Evolutionary conservation across 1,140 invertebrate genomes (phyloP).

Genomic region (Ceratoteleas bidentatus): DNA sequence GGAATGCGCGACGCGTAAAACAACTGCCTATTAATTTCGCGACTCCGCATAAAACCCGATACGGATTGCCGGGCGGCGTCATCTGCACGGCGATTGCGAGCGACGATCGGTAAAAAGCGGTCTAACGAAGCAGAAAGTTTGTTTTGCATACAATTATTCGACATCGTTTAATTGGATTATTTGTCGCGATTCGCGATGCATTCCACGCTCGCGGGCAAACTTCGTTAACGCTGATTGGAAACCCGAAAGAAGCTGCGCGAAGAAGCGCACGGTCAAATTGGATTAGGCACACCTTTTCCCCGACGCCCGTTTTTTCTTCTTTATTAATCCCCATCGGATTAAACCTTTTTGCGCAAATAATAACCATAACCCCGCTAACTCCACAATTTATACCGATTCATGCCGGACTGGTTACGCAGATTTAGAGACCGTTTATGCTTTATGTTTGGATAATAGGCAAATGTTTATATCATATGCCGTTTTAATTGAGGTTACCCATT

Average conservation of each 20-base stretch:
- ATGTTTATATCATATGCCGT: too few species aligned
- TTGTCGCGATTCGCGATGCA: constrained; percentile 30
- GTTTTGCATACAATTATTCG: constrained; percentile 38
- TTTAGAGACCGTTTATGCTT: too few species aligned
- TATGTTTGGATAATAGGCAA: too few species aligned
- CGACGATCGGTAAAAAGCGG: constrained; percentile 30
- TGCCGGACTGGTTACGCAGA: too few species aligned
- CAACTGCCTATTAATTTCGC: constrained; percentile 52
- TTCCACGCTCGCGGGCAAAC: constrained; percentile 13
- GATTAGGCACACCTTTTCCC: background rate
- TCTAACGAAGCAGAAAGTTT: constrained; percentile 44
- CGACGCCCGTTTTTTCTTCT: background rate
- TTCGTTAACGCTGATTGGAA: constrained; percentile 18
- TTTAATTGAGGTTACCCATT: too few species aligned
- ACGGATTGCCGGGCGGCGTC: constrained; percentile 33
- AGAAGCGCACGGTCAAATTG: background rate
- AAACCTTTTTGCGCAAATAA: background rate
- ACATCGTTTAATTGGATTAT: constrained; percentile 36
- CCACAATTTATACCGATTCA: too few species aligned
- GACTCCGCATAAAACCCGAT: constrained; percentile 38
- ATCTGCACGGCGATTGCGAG: constrained; percentile 22
- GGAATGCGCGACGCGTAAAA: constrained; percentile 52
- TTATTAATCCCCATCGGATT: background rate
- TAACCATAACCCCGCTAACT: background rate
- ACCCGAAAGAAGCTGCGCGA: background rate